A percentile compares a stretch with the other conserved stretches of the same genome.
Conservation (phyloP, 2,113 vertebrate species). For the Dipodomys ordii region DNA sequence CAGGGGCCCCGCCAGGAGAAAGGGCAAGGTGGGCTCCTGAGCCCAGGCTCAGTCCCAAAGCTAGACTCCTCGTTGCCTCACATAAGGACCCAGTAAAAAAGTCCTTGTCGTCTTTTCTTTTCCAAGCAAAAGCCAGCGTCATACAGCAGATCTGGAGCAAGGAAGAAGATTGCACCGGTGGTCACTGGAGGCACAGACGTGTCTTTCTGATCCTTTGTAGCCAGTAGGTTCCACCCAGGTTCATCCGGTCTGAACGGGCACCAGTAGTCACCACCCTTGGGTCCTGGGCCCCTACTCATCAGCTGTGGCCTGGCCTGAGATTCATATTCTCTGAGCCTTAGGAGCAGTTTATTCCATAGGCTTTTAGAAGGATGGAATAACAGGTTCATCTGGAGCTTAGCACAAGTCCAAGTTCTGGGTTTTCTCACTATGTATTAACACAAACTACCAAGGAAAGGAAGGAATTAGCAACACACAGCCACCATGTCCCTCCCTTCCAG, state of each 20-base stretch:
- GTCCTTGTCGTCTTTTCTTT: slow-evolving; percentile 68
- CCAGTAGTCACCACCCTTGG: too few relatives aligned
- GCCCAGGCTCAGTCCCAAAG: background rate
- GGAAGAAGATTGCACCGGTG: fast-evolving
- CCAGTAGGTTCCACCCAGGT: too few relatives aligned
- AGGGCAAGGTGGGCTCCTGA: background rate
- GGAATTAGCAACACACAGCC: fast-evolving
- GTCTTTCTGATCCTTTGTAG: background rate
- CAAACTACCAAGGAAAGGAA: background rate
- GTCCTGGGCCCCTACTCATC: fast-evolving
- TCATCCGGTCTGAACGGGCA: background rate
- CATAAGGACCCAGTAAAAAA: slow-evolving; percentile 72
- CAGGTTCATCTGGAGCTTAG: too few relatives aligned
- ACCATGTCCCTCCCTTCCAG: fast-evolving
- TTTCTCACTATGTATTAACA: background rate
- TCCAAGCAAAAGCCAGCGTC: slow-evolving; percentile 84
- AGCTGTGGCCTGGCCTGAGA: background rate
- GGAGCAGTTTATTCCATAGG: fast-evolving
- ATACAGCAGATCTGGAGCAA: slow-evolving; percentile 84
- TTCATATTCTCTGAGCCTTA: fast-evolving
- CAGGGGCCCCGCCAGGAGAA: background rate
- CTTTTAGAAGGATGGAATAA: background rate
- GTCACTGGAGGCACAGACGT: fast-evolving
- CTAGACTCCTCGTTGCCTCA: slow-evolving; percentile 65
- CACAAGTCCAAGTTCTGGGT: background rate